These are phyloP conservation scores for Pao palembangensis DNA, from an alignment of 2,113 vertebrate species.

Conservation along the genomic window DNA sequence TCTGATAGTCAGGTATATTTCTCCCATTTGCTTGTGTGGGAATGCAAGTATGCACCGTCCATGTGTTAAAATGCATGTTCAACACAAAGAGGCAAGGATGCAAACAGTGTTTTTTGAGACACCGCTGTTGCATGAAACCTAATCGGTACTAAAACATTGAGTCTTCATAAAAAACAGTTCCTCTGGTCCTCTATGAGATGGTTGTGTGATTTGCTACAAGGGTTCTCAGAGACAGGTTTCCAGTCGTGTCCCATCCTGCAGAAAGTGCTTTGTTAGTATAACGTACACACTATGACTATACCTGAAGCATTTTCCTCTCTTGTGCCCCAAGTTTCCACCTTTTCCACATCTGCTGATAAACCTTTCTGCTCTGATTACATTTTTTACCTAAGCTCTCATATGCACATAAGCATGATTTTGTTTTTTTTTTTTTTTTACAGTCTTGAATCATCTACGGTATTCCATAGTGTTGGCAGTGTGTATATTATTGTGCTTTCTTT, in stretches of 20 bases:
- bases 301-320: constrained; percentile 26
- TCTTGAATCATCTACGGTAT: not conserved
- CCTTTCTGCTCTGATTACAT: constrained; percentile 22
- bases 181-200: constrained; percentile 22
- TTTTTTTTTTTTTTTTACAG: not conserved
- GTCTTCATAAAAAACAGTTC: constrained; percentile 23
- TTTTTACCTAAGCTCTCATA: constrained; percentile 19
- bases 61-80: too few species aligned
- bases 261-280: constrained; percentile 36
- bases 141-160: not conserved
- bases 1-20: constrained; percentile 53
- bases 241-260: constrained; percentile 22
- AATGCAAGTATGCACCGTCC: constrained; percentile 33
- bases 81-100: not conserved
- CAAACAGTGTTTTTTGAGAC: constrained; percentile 28
- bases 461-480: not conserved
- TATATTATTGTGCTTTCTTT: constrained; percentile 5
- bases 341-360: constrained; percentile 40
- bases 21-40: constrained; percentile 26
- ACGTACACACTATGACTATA: constrained; percentile 24
- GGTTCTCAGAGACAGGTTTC: constrained; percentile 20
- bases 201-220: constrained; percentile 16
- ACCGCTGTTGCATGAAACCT: constrained; percentile 48
- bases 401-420: constrained; percentile 26
- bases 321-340: constrained; percentile 36